These are phyloP conservation scores for Hirtodrosophila duncani DNA, from an alignment of 2,888 invertebrate genomes.

Conservation along the genomic window DNA sequence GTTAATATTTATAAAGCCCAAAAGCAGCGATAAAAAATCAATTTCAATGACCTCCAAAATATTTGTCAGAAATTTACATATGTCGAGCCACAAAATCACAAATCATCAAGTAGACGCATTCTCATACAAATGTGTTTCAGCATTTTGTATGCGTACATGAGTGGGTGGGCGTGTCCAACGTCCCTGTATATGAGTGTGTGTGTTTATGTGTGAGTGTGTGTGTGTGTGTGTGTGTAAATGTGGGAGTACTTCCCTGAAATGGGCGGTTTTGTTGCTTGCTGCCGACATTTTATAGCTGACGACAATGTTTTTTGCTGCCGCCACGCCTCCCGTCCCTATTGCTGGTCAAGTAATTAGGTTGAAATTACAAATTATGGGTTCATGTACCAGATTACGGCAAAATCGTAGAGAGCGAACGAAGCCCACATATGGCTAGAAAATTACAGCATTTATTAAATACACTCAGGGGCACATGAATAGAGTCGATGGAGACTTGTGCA, in stretches of 20 bases:
- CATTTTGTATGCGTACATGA: conserved; percentile 10
- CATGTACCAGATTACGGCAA: conserved; percentile 69
- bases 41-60: conserved; percentile 57
- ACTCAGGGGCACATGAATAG: no score
- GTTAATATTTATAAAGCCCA: neutral
- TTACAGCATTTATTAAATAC: conserved; percentile 54
- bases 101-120: conserved; percentile 10
- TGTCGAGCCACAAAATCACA: conserved; percentile 44
- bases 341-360: conserved; percentile 68
- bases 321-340: neutral
- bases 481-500: no score
- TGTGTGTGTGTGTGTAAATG: conserved; percentile 23
- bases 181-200: conserved; percentile 1
- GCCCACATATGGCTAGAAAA: conserved; percentile 44
- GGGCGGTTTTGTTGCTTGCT: conserved; percentile 66
- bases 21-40: conserved; percentile 31
- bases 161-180: conserved; percentile 41
- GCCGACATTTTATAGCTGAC: conserved; percentile 63
- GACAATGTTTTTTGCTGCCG: conserved; percentile 56
- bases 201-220: conserved; percentile 6
- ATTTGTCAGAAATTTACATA: conserved; percentile 58
- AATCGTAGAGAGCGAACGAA: conserved; percentile 48
- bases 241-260: conserved; percentile 27
- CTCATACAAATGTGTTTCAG: conserved; percentile 4
- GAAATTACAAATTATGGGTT: conserved; percentile 74